Base-by-base conservation (phyloP, 2,888 invertebrate species). In the Taphrorychus bicolor region DNA sequence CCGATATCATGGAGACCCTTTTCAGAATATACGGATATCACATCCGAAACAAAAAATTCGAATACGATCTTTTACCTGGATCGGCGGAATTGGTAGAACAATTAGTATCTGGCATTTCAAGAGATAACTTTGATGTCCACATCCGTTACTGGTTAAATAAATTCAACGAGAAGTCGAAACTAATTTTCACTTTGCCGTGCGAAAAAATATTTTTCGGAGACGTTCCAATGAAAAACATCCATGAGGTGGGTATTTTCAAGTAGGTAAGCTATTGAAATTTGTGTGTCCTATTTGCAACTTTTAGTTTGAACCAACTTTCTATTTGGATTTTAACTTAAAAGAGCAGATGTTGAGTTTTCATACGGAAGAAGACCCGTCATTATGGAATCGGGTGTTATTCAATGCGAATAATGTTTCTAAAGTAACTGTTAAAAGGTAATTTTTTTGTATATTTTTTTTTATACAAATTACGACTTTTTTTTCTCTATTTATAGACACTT, bases 321-420 rank as follows among this genome's bases (percentile, higher is more conserved):
- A 60, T 60, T 18, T 66, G 5, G 66, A 66, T 21, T 66, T 66
- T 23, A 56, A 61, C 24, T 2, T 61, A 11, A 60, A 57, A 19
- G 66, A 66, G 3, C 14, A 5, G 2, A 51, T 23, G 22, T 3
- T 66, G n/a, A 17, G 51, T 14, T 66, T 60, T 18, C 51, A 51
- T 21, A 45, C n/a, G 14, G 42, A 59, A 24, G 16, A 14, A 5
- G 18, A 1, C 5, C 18, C 18, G 2, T 9, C n/a, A 1, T 4
- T 9, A 17, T 66, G 66, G 66, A 54, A 53, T 17, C 54, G 54
- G 9, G 7, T 59, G 0, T 9, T 21, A 14, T n/a, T 66, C 18
- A 7, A 54, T 17, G 11, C 48, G 3, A 60, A 18, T 18, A 14
- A 66, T 32, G 59, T 66, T 9, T n/a, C 19, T 11, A 59, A 66